Percentiles rank a stretch among this genome's conserved stretches.
These are phyloP conservation scores for Selenia dentaria DNA, from an alignment of 2,888 invertebrate genomes.

Conservation along the genomic window DNA sequence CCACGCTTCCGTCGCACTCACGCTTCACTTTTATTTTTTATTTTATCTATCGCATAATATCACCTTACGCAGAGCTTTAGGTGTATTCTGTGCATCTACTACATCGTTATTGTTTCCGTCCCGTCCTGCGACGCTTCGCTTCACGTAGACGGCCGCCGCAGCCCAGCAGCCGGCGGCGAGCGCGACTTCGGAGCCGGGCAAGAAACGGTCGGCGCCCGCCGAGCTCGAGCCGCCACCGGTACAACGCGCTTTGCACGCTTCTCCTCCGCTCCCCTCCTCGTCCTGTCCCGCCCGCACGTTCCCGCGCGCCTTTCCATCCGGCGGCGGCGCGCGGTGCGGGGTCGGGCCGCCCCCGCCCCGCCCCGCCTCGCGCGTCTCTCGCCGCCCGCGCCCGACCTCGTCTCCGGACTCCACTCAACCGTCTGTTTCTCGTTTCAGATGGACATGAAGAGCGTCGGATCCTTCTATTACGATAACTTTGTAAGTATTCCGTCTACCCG, in stretches of 20 bases:
- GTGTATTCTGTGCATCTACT: constrained; percentile 85
- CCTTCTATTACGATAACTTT: constrained; percentile 98
- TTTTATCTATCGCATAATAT: constrained; percentile 82
- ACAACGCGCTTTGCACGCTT: constrained; percentile 90
- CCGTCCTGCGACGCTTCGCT: constrained; percentile 84
- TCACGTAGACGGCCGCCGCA: constrained; percentile 83
- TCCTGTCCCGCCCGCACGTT: constrained; percentile 62
- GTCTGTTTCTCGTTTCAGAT: constrained; percentile 90
- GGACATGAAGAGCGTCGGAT: constrained; percentile 98
- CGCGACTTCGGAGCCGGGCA: constrained; percentile 92
- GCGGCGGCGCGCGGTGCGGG: constrained; percentile 55
- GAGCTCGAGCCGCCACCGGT: constrained; percentile 93
- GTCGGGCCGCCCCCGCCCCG: constrained; percentile 54
- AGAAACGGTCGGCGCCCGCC: constrained; percentile 94
- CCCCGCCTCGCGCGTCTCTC: constrained; percentile 52
- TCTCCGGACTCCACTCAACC: constrained; percentile 64
- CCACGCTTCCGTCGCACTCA: constrained; percentile 85
- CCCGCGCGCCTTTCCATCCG: constrained; percentile 55
- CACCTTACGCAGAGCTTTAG: constrained; percentile 83
- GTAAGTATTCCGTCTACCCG: constrained; percentile 87
- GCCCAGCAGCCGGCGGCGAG: constrained; percentile 88
- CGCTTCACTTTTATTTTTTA: constrained; percentile 81
- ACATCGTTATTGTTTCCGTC: constrained; percentile 85
- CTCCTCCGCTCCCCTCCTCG: constrained; percentile 66
- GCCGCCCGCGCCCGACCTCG: constrained; percentile 56